phyloP scores from a whole-genome alignment of 2,888 invertebrate genomes.

The Biston stratarius region DNA sequence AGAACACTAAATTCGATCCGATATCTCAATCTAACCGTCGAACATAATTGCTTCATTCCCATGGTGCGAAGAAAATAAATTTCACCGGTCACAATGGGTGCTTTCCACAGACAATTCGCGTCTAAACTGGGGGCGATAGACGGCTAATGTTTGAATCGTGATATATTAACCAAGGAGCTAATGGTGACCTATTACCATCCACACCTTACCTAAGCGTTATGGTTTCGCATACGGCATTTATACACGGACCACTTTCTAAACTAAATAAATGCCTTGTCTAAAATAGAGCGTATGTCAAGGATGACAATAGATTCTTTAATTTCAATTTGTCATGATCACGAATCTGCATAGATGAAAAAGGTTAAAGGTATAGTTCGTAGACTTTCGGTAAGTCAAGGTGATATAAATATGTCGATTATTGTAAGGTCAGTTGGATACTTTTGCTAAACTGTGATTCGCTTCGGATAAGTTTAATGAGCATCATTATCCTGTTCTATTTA shows the following conservation, averaged over 20 bases:
- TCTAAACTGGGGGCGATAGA: constrained; percentile 73
- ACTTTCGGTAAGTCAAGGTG: constrained; percentile 64
- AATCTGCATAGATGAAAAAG: constrained; percentile 63
- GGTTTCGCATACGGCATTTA: constrained; percentile 34
- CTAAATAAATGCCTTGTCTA: constrained; percentile 69
- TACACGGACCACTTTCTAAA: constrained; percentile 60
- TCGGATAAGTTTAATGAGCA: constrained; percentile 31
- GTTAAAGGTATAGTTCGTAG: constrained; percentile 60
- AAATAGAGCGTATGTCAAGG: constrained; percentile 78
- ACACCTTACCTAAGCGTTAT: constrained; percentile 54
- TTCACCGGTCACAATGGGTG: constrained; percentile 75
- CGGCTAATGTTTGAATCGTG: constrained; percentile 75
- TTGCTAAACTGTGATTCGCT: constrained; percentile 39
- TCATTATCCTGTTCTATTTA: constrained; percentile 34
- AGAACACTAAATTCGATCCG: constrained; percentile 65
- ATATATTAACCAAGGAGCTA: constrained; percentile 72
- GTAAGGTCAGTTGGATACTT: constrained; percentile 36
- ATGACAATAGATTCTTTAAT: constrained; percentile 71
- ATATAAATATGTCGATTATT: constrained; percentile 45
- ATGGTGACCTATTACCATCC: constrained; percentile 66
- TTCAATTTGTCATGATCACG: constrained; percentile 78
- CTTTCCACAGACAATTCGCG: constrained; percentile 73
- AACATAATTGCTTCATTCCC: constrained; percentile 77
- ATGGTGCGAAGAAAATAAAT: constrained; percentile 74
- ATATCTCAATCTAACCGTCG: constrained; percentile 66